Percentiles rank a stretch among this genome's conserved stretches.
These are phyloP conservation scores for Drosophila ficusphila DNA, from an alignment of 1,140 invertebrate genomes.

Conservation along the genomic window DNA sequence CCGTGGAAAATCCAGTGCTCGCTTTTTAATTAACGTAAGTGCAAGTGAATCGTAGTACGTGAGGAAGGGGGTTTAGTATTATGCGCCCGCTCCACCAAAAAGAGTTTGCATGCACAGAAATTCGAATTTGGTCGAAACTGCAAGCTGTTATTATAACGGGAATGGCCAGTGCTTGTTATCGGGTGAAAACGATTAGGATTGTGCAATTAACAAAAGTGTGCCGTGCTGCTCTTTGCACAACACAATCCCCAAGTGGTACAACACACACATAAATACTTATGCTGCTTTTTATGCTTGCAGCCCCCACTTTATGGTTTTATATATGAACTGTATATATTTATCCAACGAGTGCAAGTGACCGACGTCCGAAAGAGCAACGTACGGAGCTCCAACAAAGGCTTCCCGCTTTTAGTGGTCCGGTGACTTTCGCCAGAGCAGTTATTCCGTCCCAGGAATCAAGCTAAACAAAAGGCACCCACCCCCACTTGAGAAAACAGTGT, in stretches of 20 bases:
- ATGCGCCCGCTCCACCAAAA: constrained; percentile 39
- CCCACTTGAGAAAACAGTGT: constrained; percentile 1
- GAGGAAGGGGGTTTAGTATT: constrained; percentile 5
- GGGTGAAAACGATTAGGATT: constrained; percentile 52
- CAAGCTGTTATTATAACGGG: constrained; percentile 59
- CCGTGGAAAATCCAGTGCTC: constrained; percentile 33
- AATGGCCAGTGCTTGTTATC: constrained; percentile 23
- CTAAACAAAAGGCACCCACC: constrained; percentile 25
- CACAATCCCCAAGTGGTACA: constrained; percentile 18
- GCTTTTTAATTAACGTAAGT: constrained; percentile 55
- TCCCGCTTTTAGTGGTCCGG: constrained; percentile 46
- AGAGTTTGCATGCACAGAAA: constrained; percentile 62
- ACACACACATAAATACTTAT: constrained; percentile 27
- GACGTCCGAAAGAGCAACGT: constrained; percentile 62
- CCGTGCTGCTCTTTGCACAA: constrained; percentile 28
- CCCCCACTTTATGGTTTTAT: constrained; percentile 10
- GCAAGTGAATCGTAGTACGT: constrained; percentile 52
- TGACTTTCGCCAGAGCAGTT: constrained; percentile 60
- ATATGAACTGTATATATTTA: not conserved
- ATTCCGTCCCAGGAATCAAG: constrained; percentile 32
- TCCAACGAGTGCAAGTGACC: constrained; percentile 47
- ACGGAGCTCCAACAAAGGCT: constrained; percentile 57
- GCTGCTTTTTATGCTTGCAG: constrained; percentile 70
- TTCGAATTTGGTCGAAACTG: constrained; percentile 61
- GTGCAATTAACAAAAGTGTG: constrained; percentile 70